Percentiles rank a stretch among this genome's conserved stretches.
These are phyloP conservation scores for Melipona quadrifasciata DNA, from an alignment of 1,140 invertebrate genomes.

Conservation along the genomic window DNA sequence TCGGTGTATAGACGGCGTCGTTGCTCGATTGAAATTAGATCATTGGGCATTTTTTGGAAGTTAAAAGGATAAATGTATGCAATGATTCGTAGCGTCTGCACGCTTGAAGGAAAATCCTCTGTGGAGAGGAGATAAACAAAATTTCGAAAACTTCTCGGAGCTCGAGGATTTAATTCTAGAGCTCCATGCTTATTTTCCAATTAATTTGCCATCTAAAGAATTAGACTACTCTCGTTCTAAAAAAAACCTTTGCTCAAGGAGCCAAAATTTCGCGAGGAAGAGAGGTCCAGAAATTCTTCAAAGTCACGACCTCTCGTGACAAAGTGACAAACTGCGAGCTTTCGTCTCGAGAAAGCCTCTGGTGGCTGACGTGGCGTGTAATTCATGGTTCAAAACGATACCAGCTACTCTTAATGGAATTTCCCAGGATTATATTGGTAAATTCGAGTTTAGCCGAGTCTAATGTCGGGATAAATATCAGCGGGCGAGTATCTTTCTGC, in stretches of 20 bases:
- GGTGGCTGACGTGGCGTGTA: slow-evolving; percentile 24
- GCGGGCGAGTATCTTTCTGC: background rate
- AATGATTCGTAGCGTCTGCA: no score
- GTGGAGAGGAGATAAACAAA: no score
- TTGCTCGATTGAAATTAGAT: no score
- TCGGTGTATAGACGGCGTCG: no score
- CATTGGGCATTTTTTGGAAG: no score
- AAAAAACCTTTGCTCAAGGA: no score
- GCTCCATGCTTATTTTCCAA: background rate
- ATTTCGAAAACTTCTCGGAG: background rate
- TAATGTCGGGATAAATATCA: slow-evolving; percentile 68
- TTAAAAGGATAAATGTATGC: no score
- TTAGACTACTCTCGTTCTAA: no score
- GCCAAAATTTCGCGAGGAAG: no score
- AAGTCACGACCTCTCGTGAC: background rate
- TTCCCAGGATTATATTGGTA: slow-evolving; percentile 51
- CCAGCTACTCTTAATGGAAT: slow-evolving; percentile 54
- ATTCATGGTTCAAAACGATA: slow-evolving; percentile 48
- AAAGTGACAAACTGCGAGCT: background rate
- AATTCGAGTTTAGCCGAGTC: slow-evolving; percentile 62
- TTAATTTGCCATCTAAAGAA: background rate
- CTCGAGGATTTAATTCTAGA: no score
- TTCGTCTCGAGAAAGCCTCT: background rate
- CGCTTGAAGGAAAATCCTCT: no score
- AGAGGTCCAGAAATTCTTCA: background rate